Base-by-base conservation (phyloP, 2,888 invertebrate species). In the Notodonta ziczac region DNA sequence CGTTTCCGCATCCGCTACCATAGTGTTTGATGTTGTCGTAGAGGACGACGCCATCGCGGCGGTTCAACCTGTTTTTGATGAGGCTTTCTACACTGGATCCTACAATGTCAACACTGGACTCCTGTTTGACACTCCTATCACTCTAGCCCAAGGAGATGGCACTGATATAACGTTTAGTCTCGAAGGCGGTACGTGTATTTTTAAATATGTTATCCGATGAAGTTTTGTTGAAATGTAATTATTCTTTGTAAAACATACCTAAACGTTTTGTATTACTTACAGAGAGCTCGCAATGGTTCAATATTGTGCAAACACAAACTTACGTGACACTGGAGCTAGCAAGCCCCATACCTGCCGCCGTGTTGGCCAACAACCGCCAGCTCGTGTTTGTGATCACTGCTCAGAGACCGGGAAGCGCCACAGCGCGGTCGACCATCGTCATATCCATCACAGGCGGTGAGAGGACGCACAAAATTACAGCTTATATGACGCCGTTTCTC, bases 171-270 rank as follows among this genome's bases (percentile, higher is more conserved):
- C 55, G 13, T 82, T 81, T 56, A 32, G 13, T 24, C 67, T 84
- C 0, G 74, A 76, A 58, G 83, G 81, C 72, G 81, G 82, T 81
- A 46, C 62, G 69, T 61, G 52, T n/a, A n/a, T 13, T 12, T 1
- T 13, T 12, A 46, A n/a, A 46, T 4, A n/a, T 24, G 46, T 12
- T 9, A 46, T 46, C 5, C 12, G 13, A 12, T 5, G 13, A 9
- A 13, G n/a, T 46, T 46, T 16, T 14, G 9, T 50, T 50, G 2
- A 0, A 12, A 12, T 50, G 5, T 14, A n/a, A n/a, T n/a, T n/a
- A 46, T 10, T 7, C 13, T 53, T 8, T 0, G 2, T 10, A 39
- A 46, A 8, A 9, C 3, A 39, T 1, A n/a, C n/a, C n/a, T n/a
- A 5, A 4, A 5, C 4, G 4, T 50, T 16, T 32, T 16, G 12